Conservation (phyloP, 2,797 vertebrate species). For the Oreortyx pictus region DNA sequence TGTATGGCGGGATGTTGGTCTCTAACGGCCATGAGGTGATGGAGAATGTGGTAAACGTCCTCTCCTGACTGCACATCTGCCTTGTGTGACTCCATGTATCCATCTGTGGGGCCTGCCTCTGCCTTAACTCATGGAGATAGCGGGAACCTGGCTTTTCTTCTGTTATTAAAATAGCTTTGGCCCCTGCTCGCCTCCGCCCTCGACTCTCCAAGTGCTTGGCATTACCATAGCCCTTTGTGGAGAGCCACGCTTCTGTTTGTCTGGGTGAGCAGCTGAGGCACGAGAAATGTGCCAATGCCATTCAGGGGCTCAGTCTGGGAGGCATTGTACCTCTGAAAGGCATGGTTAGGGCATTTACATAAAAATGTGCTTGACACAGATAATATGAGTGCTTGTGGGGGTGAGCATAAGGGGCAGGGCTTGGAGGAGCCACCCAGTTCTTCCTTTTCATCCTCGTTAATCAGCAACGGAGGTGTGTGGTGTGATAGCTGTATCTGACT, state of each 20-base stretch:
- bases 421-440: not conserved
- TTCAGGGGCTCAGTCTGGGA: constrained; percentile 55
- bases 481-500: not conserved
- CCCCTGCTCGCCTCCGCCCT: constrained; percentile 45
- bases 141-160: not conserved
- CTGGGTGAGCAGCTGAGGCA: constrained; percentile 72
- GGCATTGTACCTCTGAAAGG: constrained; percentile 71
- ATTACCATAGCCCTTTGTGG: constrained; percentile 66
- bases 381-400: constrained; percentile 47
- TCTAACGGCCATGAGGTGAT: not conserved
- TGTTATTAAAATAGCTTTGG: constrained; percentile 52
- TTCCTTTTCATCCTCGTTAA: not conserved
- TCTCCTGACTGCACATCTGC: not conserved
- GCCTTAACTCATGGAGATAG: not conserved
- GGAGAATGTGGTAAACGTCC: too few relatives aligned
- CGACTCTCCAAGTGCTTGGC: not conserved
- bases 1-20: not conserved
- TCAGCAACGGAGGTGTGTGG: constrained; percentile 12
- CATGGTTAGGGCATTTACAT: constrained; percentile 69
- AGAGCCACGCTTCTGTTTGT: constrained; percentile 69
- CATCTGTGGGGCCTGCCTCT: constrained; percentile 15
- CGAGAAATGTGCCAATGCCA: constrained; percentile 50
- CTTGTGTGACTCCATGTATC: not conserved
- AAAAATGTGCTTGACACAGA: constrained; percentile 73
- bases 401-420: not conserved